phyloP scores from a whole-genome alignment of 2,888 invertebrate genomes.

The Pyrrhosoma nymphula region DNA sequence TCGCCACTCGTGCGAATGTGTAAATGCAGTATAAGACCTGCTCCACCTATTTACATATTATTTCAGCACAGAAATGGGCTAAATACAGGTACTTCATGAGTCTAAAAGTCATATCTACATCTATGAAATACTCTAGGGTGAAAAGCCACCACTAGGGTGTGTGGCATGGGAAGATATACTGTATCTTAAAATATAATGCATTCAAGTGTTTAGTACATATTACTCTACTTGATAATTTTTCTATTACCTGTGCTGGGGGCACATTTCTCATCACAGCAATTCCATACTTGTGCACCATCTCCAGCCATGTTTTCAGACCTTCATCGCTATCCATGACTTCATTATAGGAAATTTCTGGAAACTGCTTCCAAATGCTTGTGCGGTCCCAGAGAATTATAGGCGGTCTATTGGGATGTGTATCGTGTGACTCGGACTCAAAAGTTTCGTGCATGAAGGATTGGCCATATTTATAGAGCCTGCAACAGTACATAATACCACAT shows the following conservation, averaged over 20 bases:
- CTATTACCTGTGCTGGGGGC: conserved; percentile 72
- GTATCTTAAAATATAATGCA: too few species aligned
- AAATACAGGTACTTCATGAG: too few species aligned
- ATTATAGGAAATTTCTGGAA: conserved; percentile 75
- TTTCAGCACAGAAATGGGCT: too few species aligned
- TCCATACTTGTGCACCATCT: conserved; percentile 75
- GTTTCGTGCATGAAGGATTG: conserved; percentile 75
- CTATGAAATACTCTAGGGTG: too few species aligned
- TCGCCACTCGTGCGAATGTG: too few species aligned
- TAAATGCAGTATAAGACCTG: too few species aligned
- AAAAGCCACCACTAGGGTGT: too few species aligned
- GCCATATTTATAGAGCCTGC: conserved; percentile 75
- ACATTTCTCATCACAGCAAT: conserved; percentile 75
- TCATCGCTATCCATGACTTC: conserved; percentile 75
- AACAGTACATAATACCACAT: conserved; percentile 42
- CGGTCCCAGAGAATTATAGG: conserved; percentile 74
- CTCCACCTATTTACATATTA: too few species aligned
- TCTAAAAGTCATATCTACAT: too few species aligned
- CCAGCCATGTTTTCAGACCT: conserved; percentile 74
- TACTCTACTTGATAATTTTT: neutral
- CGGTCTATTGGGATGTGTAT: conserved; percentile 71
- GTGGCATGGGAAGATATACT: too few species aligned
- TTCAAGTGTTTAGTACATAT: neutral
- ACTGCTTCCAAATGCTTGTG: conserved; percentile 74
- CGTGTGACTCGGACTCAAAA: conserved; percentile 72